A percentile compares a stretch with the other conserved stretches of the same genome.
phyloP scores from a whole-genome alignment of 2,888 invertebrate species.

The Pilophorus perplexus region DNA sequence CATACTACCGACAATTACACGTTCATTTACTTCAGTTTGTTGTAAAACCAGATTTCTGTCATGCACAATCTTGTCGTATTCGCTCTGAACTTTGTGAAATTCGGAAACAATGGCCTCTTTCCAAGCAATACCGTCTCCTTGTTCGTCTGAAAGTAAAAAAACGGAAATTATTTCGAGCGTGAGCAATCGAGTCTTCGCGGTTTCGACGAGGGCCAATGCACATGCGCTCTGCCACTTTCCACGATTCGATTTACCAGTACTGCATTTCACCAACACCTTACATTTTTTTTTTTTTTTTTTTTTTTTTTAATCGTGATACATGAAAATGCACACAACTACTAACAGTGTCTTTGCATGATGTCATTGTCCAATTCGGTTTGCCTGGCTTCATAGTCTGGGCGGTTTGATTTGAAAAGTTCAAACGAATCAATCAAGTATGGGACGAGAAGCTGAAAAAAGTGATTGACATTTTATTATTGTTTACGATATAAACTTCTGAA shows the following conservation, averaged over 20 bases:
- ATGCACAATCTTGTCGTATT: not conserved
- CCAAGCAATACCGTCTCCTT: not conserved
- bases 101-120: not conserved
- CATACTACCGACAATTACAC: not conserved
- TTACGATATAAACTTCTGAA: not conserved
- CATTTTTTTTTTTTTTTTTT: no score
- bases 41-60: not conserved
- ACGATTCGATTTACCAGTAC: no score
- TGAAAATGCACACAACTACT: no score
- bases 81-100: not conserved
- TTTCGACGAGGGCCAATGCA: no score
- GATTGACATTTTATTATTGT: not conserved
- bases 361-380: conserved; percentile 14
- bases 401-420: not conserved
- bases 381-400: not conserved
- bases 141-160: not conserved
- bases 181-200: no score
- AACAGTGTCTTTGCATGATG: conserved; percentile 9
- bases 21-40: not conserved
- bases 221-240: no score
- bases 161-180: not conserved
- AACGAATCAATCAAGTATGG: conserved; percentile 14
- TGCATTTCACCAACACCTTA: no score
- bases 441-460: conserved; percentile 1
- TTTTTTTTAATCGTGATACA: no score